Conservation (phyloP, 2,113 vertebrate species). For the Halichoerus grypus region DNA sequence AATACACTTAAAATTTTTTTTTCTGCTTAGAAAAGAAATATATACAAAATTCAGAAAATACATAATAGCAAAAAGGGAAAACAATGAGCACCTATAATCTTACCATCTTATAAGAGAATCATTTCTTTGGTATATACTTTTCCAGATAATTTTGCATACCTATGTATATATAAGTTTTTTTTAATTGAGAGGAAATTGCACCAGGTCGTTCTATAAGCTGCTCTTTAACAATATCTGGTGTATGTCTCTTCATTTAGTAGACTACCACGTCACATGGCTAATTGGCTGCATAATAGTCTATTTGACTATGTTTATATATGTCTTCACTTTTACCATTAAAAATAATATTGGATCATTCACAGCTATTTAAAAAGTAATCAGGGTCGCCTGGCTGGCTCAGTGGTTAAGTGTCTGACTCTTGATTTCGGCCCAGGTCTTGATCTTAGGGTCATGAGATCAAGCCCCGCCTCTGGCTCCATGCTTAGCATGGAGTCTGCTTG, state of each 20-base stretch:
- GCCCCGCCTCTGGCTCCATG: not conserved
- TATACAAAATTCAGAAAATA: slow-evolving; percentile 36
- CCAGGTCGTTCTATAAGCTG: not conserved
- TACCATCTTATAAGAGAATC: not conserved
- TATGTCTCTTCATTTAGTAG: not conserved
- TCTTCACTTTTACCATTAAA: slow-evolving; percentile 44
- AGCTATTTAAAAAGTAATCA: not conserved
- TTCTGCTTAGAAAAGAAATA: not conserved
- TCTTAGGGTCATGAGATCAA: not conserved
- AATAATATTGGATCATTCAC: slow-evolving; percentile 7
- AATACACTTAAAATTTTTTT: not conserved
- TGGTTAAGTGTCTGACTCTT: not conserved
- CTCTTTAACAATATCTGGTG: not conserved
- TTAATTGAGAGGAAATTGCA: not conserved
- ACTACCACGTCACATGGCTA: not conserved
- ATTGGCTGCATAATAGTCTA: not conserved
- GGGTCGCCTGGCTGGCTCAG: no score
- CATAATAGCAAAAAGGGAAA: slow-evolving; percentile 44
- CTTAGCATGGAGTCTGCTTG: not conserved
- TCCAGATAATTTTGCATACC: not conserved
- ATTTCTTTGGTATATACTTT: not conserved
- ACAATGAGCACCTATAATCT: not conserved
- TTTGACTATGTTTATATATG: not conserved
- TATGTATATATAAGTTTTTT: not conserved
- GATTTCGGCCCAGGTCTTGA: not conserved